Conservation (phyloP, 1,140 invertebrate genomes). For the Ylistrum balloti region DNA sequence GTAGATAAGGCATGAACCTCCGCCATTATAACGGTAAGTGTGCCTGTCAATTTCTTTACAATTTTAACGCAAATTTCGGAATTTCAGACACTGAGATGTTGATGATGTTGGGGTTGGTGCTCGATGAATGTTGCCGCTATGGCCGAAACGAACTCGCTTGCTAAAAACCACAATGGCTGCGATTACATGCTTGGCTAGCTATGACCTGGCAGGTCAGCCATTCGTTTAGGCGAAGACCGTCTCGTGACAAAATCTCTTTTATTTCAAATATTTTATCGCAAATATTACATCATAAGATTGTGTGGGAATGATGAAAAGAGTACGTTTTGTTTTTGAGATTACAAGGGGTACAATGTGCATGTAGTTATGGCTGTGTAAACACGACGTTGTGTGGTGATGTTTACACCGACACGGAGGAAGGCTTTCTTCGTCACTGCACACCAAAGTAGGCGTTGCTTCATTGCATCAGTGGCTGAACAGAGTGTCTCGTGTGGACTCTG, state of each 20-base stretch:
- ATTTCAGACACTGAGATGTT: background rate
- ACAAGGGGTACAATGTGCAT: background rate
- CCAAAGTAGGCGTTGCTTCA: background rate
- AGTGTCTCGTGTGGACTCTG: background rate
- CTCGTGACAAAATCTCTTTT: background rate
- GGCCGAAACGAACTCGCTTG: background rate
- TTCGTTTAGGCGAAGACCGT: background rate
- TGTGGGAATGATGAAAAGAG: background rate
- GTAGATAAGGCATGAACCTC: background rate
- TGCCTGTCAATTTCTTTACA: background rate
- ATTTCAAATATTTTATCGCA: background rate
- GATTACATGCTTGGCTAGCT: constrained; percentile 37
- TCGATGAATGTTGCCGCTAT: background rate
- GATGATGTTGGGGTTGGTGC: constrained; percentile 37
- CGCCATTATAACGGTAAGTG: constrained; percentile 29
- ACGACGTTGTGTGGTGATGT: background rate
- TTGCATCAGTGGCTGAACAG: background rate
- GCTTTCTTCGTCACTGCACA: constrained; percentile 4
- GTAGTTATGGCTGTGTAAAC: background rate
- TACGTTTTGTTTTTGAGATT: background rate
- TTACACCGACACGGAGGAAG: constrained; percentile 16
- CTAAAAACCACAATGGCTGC: constrained; percentile 32
- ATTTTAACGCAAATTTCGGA: background rate
- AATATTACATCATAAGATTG: background rate
- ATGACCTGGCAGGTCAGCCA: constrained; percentile 30